These are phyloP conservation scores for Synaphobranchus kaupii DNA, from an alignment of 2,797 vertebrate species.

Conservation along the genomic window DNA sequence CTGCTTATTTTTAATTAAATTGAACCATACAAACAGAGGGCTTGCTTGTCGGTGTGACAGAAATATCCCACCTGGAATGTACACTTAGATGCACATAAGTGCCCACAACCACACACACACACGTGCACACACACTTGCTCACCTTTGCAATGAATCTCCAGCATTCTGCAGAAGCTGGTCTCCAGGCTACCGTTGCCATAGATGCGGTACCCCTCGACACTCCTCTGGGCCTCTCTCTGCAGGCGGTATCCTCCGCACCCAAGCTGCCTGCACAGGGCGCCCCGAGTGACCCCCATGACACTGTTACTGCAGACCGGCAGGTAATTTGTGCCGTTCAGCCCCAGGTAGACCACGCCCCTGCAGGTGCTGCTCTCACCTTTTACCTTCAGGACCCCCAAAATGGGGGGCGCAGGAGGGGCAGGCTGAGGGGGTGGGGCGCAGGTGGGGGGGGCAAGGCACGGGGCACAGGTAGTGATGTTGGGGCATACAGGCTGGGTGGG, in stretches of 20 bases:
- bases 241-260: not conserved
- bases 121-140: not conserved
- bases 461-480: no score
- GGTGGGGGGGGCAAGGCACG: not conserved
- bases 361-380: not conserved
- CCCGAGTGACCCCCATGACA: not conserved
- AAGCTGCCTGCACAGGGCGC: not conserved
- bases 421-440: not conserved
- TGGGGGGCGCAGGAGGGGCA: not conserved
- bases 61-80: no score
- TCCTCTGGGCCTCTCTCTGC: no score
- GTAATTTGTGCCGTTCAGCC: no score
- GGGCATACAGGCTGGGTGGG: no score
- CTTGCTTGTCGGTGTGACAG: no score
- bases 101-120: not conserved
- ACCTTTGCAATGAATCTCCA: slow-evolving; percentile 26
- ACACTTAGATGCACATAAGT: no score
- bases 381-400: not conserved
- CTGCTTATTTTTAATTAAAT: no score
- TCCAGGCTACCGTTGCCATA: not conserved
- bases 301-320: not conserved
- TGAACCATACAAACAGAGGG: not conserved
- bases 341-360: not conserved
- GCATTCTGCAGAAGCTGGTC: not conserved
- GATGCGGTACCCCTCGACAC: accelerated